A percentile compares a stretch with the other conserved stretches of the same genome.
Conservation (phyloP, 2,113 vertebrate species). For the Oryzias javanicus region DNA sequence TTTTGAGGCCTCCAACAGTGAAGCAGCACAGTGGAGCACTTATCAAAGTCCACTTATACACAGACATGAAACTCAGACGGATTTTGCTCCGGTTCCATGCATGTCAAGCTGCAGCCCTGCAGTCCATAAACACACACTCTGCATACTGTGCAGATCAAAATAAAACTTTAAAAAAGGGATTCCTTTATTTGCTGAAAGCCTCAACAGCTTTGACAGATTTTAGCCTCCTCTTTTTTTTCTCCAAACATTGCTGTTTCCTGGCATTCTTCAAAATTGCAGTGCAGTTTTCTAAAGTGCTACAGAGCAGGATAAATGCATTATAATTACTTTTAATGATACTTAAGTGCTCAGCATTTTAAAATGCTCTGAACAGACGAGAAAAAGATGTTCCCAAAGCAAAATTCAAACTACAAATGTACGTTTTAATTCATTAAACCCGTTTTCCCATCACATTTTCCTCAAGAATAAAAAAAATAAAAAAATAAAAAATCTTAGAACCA, state of each 20-base stretch:
- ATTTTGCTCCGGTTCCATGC: constrained; percentile 33
- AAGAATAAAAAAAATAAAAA: not conserved
- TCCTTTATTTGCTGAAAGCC: not conserved
- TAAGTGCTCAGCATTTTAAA: constrained; percentile 17
- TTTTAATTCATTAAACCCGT: constrained; percentile 7
- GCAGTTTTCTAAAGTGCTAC: constrained; percentile 29
- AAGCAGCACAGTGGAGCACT: constrained; percentile 38
- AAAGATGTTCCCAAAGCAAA: constrained; percentile 12
- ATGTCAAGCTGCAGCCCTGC: constrained; percentile 13
- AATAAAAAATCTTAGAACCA: not conserved
- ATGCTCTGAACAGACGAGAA: constrained; percentile 8
- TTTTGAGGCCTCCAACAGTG: constrained; percentile 52
- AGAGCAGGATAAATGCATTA: constrained; percentile 7
- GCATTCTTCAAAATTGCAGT: constrained; percentile 25
- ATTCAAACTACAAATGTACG: not conserved
- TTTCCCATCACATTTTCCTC: constrained; percentile 25
- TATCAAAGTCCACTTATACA: constrained; percentile 58
- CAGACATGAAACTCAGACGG: constrained; percentile 40
- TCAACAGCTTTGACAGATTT: not conserved
- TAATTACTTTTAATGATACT: constrained; percentile 40
- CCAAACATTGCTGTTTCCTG: constrained; percentile 3
- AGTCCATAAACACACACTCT: not conserved
- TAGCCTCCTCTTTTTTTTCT: not conserved
- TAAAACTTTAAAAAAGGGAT: not conserved
- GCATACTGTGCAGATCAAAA: not conserved